Evolutionary conservation across 1,140 invertebrate species (phyloP), one percentile per base, ranked within the genome.

Genomic region (Nixonia krombeini): DNA sequence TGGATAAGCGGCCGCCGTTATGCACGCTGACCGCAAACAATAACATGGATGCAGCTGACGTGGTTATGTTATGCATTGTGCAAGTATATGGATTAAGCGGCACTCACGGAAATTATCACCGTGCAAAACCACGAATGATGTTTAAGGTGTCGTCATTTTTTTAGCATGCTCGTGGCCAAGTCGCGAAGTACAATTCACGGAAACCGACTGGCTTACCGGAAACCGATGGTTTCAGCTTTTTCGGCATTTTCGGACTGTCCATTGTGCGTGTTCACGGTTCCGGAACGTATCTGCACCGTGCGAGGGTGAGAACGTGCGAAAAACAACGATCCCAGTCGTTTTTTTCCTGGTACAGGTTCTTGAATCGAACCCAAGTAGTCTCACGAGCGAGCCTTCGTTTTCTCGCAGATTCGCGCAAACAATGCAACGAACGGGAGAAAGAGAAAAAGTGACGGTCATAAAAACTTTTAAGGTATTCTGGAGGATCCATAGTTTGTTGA

Each of bases 11-110:
- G 52, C 52, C 70, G 73, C 69, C 70, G 73, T 75, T 71, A 75
- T 75, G 73, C 66, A 70, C 59, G 53, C 25, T 72, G 70, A 67
- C 62, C 67, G 64, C 62, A 72, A 72, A 72, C 73, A 75, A 75
- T 75, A 71, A 70, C 66, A 61, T 70, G 56, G 64, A 72, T 72
- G 59, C 58, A 65, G 55, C 73, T 63, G 70, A 75, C 70, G 67
- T 72, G 65, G 67, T 70, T 66, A 72, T 70, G 64, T 64, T 70
- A 66, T 72, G 66, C n/a, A n/a, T n/a, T n/a, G 61, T 64, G 63
- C 56, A 63, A 62, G 63, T 63, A 66, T 61, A 74, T 61, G 40
- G 33, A 52, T 16, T 40, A n/a, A n/a, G n/a, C n/a, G 15, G 16
- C 31, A 25, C 8, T 51, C 29, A 3, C 31, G 38, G 40, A 61